phyloP scores from a whole-genome alignment of 2,797 vertebrate species.

The Poecile montanus region DNA sequence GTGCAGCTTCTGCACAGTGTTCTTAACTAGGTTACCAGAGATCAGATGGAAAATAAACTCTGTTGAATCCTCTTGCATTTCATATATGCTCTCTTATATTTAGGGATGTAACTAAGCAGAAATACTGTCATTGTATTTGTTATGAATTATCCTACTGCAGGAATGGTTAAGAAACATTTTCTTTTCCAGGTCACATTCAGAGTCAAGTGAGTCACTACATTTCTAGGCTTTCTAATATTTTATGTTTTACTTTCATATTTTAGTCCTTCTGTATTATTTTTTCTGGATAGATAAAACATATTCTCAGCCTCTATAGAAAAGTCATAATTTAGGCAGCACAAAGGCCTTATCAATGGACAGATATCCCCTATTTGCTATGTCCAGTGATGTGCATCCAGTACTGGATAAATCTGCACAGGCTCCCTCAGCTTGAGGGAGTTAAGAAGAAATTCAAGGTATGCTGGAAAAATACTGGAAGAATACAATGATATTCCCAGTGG shows the following conservation, averaged over 20 bases:
- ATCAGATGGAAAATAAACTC: background rate
- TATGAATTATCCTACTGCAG: background rate
- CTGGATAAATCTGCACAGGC: background rate
- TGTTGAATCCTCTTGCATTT: background rate
- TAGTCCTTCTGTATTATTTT: background rate
- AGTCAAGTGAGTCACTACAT: background rate
- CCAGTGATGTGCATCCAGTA: background rate
- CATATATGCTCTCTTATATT: background rate
- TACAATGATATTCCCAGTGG: background rate
- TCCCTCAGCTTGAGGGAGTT: background rate
- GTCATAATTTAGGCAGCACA: background rate
- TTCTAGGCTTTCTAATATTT: background rate
- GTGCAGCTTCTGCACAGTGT: background rate
- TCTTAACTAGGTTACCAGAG: background rate
- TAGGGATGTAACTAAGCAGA: background rate
- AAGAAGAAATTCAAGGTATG: background rate
- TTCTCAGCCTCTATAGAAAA: background rate
- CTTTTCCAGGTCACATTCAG: background rate
- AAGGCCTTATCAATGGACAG: background rate
- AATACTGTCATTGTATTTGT: background rate
- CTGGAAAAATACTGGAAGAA: background rate
- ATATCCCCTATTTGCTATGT: background rate
- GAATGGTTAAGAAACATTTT: background rate
- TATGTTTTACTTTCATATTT: background rate
- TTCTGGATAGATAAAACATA: background rate